Evolutionary conservation across 2,797 vertebrate genomes (phyloP), one percentile per base, ranked within the genome.

Genomic region (Emys orbicularis): DNA sequence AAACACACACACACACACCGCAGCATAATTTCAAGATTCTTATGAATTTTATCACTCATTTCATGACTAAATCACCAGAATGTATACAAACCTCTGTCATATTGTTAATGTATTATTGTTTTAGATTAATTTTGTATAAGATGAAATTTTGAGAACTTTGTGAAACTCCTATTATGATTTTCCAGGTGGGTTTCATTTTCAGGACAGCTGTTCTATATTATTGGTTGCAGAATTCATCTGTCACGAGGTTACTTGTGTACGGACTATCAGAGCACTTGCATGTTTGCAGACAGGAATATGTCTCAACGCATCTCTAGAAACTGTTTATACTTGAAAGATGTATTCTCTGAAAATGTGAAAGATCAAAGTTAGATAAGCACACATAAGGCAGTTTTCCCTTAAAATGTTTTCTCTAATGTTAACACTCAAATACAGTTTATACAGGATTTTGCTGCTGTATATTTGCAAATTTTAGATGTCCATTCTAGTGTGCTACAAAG

Each of bases 401-500:
- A 15, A 31, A 44, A 41, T 2, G 1, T 3, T 1, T 86, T 81
- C 87, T 83, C 9, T 52, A 1, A 3, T 4, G 49, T 12, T 6
- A 47, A 53, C 77, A 76, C 83, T 59, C 80, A 2, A 3, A 76
- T 47, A 83, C 81, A 47, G 85, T 50, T 86, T 59, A 8, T 74
- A 12, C 3, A 19, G 79, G 59, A 31, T 61, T 61, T 61, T 61
- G 59, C 31, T 61, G 59, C 1, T 21, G 44, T 4, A 13, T 1
- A 0, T 23, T 90, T 72, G 79, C 25, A 15, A 8, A 37, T 57
- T 85, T 79, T 85, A 31, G 89, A 65, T n/a, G 59, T 19, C 6
- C 57, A 77, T 29, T 81, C 56, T n/a, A 34, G 25, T 37, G 84
- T 83, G 81, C 81, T 95, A 83, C 76, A 90, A 31, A 97, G 93